A percentile compares a stretch with the other conserved stretches of the same genome.
phyloP scores from a whole-genome alignment of 2,797 vertebrate species.

The Phoebastria nigripes region DNA sequence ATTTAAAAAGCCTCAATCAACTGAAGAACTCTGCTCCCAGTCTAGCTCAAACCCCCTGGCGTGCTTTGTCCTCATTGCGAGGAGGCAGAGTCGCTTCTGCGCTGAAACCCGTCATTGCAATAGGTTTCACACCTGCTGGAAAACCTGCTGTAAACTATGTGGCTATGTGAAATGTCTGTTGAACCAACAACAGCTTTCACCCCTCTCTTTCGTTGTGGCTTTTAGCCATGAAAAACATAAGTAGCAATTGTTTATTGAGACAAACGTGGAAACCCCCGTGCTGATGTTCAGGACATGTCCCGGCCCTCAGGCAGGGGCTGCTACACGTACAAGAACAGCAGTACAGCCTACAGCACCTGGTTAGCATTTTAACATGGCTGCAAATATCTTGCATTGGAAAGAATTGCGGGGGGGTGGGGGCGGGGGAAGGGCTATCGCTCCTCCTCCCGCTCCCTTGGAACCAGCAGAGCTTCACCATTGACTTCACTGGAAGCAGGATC shows the following conservation, averaged over 20 bases:
- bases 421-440: background rate
- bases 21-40: background rate
- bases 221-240: background rate
- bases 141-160: background rate
- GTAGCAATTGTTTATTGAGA: background rate
- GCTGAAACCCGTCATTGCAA: background rate
- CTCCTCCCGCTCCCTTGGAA: background rate
- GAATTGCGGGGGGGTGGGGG: accelerated
- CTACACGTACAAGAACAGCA: background rate
- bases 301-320: background rate
- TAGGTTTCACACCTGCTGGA: background rate
- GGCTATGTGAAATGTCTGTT: background rate
- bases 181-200: background rate
- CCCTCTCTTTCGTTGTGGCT: background rate
- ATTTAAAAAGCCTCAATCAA: background rate
- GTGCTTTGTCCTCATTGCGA: background rate
- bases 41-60: background rate
- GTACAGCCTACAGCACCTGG: background rate
- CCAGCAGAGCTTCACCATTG: background rate
- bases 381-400: background rate
- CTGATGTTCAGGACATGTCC: background rate
- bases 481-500: background rate
- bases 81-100: background rate
- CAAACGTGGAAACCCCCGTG: background rate
- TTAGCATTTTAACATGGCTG: background rate